Base-by-base conservation (phyloP, 2,888 invertebrate genomes). In the Maniola hyperantus region DNA sequence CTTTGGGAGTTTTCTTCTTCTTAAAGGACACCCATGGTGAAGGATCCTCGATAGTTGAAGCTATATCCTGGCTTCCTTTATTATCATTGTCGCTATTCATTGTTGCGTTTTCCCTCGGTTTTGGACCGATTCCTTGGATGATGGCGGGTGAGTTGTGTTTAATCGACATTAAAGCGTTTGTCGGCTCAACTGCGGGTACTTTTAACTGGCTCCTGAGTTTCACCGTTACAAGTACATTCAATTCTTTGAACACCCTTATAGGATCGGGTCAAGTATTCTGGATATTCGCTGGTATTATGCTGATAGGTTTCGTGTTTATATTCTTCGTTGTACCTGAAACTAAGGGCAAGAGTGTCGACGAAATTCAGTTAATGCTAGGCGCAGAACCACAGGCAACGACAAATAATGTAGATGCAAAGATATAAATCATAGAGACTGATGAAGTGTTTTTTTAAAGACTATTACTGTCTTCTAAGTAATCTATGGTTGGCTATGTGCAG, bases 121-220 rank as follows among this genome's bases (percentile, higher is more conserved):
- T 95, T 76, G 98, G 98, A 0, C 98, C 98, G 0, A 96, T 98
- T 55, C 97, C 97, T 0, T 97, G 97, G 97, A 94, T 97, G 93
- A 96, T 97, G 93, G 90, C 92, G 2, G 94, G 97, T 2, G 98
- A 98, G 83, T 90, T 98, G 11, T 96, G 98, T 82, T 94, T 96
- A 58, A 93, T 95, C 1, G 95, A 97, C 76, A 96, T 97, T 67
- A 97, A 97, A 80, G 95, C 95, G 5, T 93, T 96, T 62, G 96
- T 96, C 33, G 94, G 95, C 20, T 96, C 97, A 0, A 94, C 96
- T 33, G 96, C 97, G 0, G 96, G 97, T 26, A 94, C 97, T 0
- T 93, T 96, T 61, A 97, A 97, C 82, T 97, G 97, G 97, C 83
- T 96, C 15, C 90, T 96, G 74, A 96, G 96, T 53, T 97, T 97